These are phyloP conservation scores for Agonum fuliginosum DNA, from an alignment of 2,888 invertebrate genomes.

Conservation along the genomic window DNA sequence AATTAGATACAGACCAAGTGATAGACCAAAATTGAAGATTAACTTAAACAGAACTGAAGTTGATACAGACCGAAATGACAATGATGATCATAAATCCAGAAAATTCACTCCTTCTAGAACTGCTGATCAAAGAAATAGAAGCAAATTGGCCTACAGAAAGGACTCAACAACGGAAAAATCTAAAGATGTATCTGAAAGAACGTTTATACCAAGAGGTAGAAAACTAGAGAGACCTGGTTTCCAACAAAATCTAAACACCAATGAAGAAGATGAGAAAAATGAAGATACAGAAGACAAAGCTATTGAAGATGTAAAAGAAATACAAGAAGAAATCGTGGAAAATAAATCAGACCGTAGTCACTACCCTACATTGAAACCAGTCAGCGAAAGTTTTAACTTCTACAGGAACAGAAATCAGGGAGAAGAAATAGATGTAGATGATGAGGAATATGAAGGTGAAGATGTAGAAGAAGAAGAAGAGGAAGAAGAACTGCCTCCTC, in stretches of 20 bases:
- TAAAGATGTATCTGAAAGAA: conserved; percentile 27
- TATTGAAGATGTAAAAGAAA: not conserved
- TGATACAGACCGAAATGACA: not conserved
- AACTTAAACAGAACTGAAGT: conserved; percentile 49
- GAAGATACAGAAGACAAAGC: conserved; percentile 3
- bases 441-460: conserved; percentile 61
- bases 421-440: conserved; percentile 57
- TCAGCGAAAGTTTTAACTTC: conserved; percentile 26
- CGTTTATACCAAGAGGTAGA: conserved; percentile 57
- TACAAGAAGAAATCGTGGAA: conserved; percentile 16
- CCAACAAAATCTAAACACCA: conserved; percentile 1
- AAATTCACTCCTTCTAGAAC: conserved; percentile 49
- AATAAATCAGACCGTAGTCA: conserved; percentile 7
- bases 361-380: conserved; percentile 46
- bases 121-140: conserved; percentile 45
- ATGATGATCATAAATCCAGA: conserved; percentile 27
- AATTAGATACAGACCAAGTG: conserved; percentile 47
- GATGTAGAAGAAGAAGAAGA: conserved; percentile 38
- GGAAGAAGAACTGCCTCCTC: conserved; percentile 44
- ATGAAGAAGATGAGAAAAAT: conserved; percentile 51
- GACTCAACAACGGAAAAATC: conserved; percentile 29
- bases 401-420: not conserved
- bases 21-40: conserved; percentile 52
- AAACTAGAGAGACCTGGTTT: conserved; percentile 36
- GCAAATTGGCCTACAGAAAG: conserved; percentile 43